Conservation (phyloP, 2,888 invertebrate species). For the Argyra leucocephala region DNA sequence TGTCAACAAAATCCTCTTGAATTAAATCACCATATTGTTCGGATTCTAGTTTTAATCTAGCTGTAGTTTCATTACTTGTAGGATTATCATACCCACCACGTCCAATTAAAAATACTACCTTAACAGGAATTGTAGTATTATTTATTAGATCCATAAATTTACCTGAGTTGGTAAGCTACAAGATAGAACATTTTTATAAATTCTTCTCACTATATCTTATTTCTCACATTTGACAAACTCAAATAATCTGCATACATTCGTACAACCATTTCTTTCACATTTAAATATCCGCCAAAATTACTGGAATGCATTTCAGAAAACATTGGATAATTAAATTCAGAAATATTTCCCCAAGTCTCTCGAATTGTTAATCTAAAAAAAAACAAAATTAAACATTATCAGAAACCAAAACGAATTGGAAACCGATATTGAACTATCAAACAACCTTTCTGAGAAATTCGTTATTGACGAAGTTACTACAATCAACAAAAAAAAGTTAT, state of each 20-base stretch:
- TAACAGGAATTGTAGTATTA: conserved; percentile 26
- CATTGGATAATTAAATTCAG: conserved; percentile 39
- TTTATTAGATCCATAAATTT: conserved; percentile 22
- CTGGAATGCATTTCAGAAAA: conserved; percentile 37
- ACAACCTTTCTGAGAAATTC: conserved; percentile 54
- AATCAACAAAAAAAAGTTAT: conserved; percentile 54
- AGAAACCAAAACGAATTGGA: too few species aligned
- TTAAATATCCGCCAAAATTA: conserved; percentile 34
- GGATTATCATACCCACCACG: conserved; percentile 30
- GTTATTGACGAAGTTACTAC: conserved; percentile 65
- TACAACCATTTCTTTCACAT: conserved; percentile 29
- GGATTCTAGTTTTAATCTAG: conserved; percentile 56
- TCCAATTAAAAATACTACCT: conserved; percentile 38
- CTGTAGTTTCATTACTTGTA: conserved; percentile 49
- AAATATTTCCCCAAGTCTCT: conserved; percentile 42
- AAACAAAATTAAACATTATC: conserved; percentile 7
- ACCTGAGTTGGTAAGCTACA: not conserved
- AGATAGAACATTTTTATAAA: not conserved
- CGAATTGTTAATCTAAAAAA: conserved; percentile 37
- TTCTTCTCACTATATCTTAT: not conserved
- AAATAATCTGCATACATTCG: conserved; percentile 33
- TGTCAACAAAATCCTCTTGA: conserved; percentile 73
- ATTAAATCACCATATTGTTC: conserved; percentile 64
- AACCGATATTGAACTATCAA: conserved; percentile 8
- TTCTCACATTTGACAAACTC: conserved; percentile 20